A percentile compares a stretch with the other conserved stretches of the same genome.
These are phyloP conservation scores for Tyria jacobaeae DNA, from an alignment of 2,888 invertebrate genomes.

Conservation along the genomic window DNA sequence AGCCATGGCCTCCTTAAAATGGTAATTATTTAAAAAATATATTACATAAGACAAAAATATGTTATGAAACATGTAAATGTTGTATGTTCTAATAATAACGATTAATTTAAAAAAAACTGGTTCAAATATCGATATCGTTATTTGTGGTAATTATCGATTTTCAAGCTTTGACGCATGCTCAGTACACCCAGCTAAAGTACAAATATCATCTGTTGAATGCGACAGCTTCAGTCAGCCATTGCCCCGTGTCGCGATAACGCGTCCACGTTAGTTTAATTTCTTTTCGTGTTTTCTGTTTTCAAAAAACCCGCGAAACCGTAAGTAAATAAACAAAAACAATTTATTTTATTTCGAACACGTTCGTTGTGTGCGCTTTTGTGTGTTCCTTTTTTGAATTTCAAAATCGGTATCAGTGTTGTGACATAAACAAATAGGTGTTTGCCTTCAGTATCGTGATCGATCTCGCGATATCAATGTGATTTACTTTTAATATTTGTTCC, in stretches of 20 bases:
- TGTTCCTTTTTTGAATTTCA: constrained; percentile 20
- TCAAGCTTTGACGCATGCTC: constrained; percentile 73
- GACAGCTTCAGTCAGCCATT: constrained; percentile 77
- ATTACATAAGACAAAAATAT: neutral
- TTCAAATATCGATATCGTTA: constrained; percentile 38
- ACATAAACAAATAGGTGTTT: constrained; percentile 42
- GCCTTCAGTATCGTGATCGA: constrained; percentile 37
- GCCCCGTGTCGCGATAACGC: constrained; percentile 60
- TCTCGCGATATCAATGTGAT: constrained; percentile 46
- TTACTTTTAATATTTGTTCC: constrained; percentile 44
- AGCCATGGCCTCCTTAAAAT: neutral
- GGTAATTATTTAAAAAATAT: neutral
- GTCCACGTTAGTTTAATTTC: constrained; percentile 61
- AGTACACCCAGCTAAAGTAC: constrained; percentile 58
- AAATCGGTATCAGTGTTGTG: constrained; percentile 37
- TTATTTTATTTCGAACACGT: constrained; percentile 23
- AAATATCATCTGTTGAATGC: constrained; percentile 80
- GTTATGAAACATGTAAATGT: neutral
- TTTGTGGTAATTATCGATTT: constrained; percentile 68
- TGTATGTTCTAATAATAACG: neutral
- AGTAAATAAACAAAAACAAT: constrained; percentile 34
- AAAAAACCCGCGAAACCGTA: constrained; percentile 50
- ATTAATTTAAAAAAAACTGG: constrained; percentile 19
- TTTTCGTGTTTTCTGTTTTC: constrained; percentile 61
- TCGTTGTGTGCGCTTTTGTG: constrained; percentile 35